Conservation (phyloP, 2,113 vertebrate species). For the Albula goreensis region DNA sequence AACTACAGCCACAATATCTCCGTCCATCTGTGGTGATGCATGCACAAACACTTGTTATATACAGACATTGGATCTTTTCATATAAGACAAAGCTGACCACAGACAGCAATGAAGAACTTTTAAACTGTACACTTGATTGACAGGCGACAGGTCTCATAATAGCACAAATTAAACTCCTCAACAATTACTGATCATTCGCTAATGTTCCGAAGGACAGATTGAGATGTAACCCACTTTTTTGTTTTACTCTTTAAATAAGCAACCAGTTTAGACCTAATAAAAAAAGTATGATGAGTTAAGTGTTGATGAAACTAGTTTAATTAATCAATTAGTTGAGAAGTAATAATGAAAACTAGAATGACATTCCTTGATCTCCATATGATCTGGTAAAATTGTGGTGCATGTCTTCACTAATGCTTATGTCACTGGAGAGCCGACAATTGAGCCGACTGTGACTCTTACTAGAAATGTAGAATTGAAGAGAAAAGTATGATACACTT, state of each 20-base stretch:
- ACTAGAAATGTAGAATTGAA: too few relatives aligned
- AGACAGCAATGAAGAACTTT: background rate
- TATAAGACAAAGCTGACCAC: background rate
- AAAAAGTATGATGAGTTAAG: background rate
- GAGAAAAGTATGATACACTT: too few relatives aligned
- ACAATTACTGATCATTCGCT: too few relatives aligned
- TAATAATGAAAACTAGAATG: background rate
- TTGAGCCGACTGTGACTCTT: too few relatives aligned
- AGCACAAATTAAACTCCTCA: slow-evolving; percentile 8
- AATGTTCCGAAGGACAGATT: too few relatives aligned
- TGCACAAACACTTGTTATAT: background rate
- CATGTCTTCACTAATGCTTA: too few relatives aligned
- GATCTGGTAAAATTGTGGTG: too few relatives aligned
- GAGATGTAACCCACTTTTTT: too few relatives aligned
- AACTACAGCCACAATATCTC: background rate
- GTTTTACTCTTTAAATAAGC: background rate
- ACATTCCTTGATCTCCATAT: too few relatives aligned
- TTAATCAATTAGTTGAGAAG: too few relatives aligned
- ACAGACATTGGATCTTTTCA: background rate
- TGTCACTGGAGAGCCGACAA: too few relatives aligned
- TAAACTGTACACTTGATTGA: slow-evolving; percentile 1
- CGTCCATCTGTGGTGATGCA: slow-evolving; percentile 1
- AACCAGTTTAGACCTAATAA: background rate
- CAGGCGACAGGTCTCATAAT: background rate
- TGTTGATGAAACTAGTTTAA: too few relatives aligned